Percentiles rank a stretch among this genome's conserved stretches.
phyloP scores from a whole-genome alignment of 2,113 vertebrate species.

The Heliornis fulica region DNA sequence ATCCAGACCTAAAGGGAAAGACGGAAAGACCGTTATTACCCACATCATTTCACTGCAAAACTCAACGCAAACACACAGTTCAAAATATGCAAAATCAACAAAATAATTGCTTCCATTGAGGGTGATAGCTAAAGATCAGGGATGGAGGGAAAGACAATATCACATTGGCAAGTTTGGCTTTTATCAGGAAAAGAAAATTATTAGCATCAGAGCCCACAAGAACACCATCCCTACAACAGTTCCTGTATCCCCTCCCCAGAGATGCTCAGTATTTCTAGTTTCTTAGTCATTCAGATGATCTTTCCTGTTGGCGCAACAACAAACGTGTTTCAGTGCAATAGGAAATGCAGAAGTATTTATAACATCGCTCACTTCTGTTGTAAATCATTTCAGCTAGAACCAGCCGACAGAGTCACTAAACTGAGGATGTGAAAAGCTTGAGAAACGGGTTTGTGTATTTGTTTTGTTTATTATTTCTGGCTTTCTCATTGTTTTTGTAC shows the following conservation, averaged over 20 bases:
- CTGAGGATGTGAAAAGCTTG: conserved; percentile 27
- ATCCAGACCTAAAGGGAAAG: conserved; percentile 89
- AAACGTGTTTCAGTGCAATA: not conserved
- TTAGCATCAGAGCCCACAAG: conserved; percentile 7
- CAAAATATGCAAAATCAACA: not conserved
- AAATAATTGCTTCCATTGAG: conserved; percentile 1
- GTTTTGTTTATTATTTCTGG: conserved; percentile 22
- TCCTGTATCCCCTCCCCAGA: conserved; percentile 3
- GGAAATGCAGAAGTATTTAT: conserved; percentile 28
- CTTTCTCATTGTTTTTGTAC: conserved; percentile 12
- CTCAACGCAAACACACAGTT: not conserved
- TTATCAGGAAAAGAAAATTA: not conserved
- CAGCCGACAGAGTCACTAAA: not conserved
- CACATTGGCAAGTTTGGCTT: conserved; percentile 18
- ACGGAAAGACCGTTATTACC: conserved; percentile 1
- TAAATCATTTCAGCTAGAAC: not conserved
- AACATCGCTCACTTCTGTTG: not conserved
- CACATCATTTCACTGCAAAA: not conserved
- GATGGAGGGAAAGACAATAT: conserved; percentile 35
- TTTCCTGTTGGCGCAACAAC: not conserved
- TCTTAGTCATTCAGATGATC: conserved; percentile 29
- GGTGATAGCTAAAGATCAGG: conserved; percentile 1
- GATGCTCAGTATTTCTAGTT: not conserved
- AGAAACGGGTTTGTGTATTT: not conserved
- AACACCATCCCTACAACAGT: not conserved